Evolutionary conservation across 2,888 invertebrate genomes (phyloP).

Genomic region (Archips xylosteana): DNA sequence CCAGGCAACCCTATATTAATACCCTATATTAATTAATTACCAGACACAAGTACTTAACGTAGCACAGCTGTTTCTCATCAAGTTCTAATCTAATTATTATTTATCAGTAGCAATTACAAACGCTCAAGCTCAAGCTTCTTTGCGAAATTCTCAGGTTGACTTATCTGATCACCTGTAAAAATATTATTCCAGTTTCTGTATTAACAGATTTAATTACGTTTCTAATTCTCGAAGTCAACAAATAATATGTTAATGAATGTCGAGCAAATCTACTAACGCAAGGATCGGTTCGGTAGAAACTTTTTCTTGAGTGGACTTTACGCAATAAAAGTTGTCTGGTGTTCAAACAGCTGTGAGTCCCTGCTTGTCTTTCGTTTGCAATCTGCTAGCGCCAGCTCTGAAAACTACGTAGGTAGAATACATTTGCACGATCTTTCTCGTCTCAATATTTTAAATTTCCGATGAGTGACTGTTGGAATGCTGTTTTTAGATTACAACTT

Average conservation of each 20-base stretch:
- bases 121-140: no score
- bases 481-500: background rate
- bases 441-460: background rate
- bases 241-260: constrained; percentile 7
- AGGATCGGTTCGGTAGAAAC: constrained; percentile 1
- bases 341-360: constrained; percentile 19
- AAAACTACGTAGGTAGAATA: background rate
- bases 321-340: constrained; percentile 13
- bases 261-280: background rate
- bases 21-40: constrained; percentile 9
- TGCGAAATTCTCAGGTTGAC: no score
- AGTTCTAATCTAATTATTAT: constrained; percentile 20
- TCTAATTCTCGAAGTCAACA: background rate
- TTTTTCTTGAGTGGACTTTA: constrained; percentile 18
- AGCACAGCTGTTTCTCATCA: background rate
- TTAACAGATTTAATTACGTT: no score
- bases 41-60: background rate
- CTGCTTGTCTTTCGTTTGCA: constrained; percentile 29
- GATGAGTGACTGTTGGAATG: constrained; percentile 1
- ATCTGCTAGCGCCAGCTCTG: constrained; percentile 22
- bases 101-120: constrained; percentile 18
- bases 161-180: no score
- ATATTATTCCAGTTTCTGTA: no score
- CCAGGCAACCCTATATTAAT: no score
- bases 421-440: constrained; percentile 1